A percentile compares a stretch with the other conserved stretches of the same genome.
Conservation (phyloP, 2,113 vertebrate genomes). For the Semnornis frantzii region DNA sequence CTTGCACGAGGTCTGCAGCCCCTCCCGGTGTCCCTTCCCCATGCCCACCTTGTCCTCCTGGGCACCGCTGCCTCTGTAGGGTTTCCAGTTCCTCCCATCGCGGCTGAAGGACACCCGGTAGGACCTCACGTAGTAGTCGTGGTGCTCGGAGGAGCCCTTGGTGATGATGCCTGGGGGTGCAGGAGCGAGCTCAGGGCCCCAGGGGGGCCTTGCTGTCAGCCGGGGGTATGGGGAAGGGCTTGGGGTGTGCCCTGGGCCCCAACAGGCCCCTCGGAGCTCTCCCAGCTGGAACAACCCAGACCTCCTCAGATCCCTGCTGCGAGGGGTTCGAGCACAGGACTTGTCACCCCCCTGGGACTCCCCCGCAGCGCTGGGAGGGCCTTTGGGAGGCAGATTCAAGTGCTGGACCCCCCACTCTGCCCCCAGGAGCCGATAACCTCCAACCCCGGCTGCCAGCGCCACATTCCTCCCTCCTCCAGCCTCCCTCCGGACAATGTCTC, state of each 20-base stretch:
- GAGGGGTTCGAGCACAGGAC: background rate
- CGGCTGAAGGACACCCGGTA: slow-evolving; percentile 81
- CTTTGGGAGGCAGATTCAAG: background rate
- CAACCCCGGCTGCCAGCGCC: background rate
- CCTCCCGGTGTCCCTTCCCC: background rate
- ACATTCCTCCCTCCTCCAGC: slow-evolving; percentile 48
- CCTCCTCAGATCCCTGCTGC: background rate
- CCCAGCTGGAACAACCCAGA: background rate
- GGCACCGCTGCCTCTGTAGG: slow-evolving; percentile 74
- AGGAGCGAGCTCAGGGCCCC: background rate
- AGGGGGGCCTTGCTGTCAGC: background rate
- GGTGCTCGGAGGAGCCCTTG: slow-evolving; percentile 64
- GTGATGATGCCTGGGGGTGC: slow-evolving; percentile 78
- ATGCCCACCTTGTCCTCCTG: slow-evolving; percentile 80
- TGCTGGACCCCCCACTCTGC: background rate
- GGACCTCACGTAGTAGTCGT: slow-evolving; percentile 73
- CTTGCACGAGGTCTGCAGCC: rapidly evolving
- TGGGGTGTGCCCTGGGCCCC: rapidly evolving
- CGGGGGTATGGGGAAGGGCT: too few species aligned
- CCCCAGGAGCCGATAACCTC: background rate
- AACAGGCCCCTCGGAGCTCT: background rate
- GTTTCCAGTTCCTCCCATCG: slow-evolving; percentile 82
- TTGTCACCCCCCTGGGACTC: background rate
- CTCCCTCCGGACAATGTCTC: slow-evolving; percentile 20
- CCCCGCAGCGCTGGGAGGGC: background rate